phyloP scores from a whole-genome alignment of 2,797 vertebrate genomes.

The Bucorvus abyssinicus region DNA sequence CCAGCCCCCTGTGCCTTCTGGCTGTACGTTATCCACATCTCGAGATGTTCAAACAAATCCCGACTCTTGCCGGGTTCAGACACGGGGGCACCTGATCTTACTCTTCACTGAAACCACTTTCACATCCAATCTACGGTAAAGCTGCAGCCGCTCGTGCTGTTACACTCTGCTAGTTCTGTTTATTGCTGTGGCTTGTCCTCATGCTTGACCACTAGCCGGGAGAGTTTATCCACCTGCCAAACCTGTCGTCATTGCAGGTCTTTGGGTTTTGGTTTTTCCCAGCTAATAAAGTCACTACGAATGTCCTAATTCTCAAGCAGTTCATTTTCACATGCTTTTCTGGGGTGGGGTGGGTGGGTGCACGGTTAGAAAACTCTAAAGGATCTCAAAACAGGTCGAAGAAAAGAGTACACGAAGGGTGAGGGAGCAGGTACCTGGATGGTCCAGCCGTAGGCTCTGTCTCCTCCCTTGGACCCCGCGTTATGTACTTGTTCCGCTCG shows the following conservation, averaged over 20 bases:
- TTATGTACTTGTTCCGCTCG: neutral
- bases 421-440: fast-evolving
- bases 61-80: neutral
- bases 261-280: neutral
- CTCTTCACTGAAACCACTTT: neutral
- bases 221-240: neutral
- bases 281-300: neutral
- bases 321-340: neutral
- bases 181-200: neutral
- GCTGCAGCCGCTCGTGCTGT: neutral
- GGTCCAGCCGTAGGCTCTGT: neutral
- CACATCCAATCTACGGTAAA: neutral
- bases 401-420: neutral
- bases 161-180: neutral
- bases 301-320: neutral
- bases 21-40: neutral
- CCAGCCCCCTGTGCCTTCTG: neutral
- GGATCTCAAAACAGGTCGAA: neutral
- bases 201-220: neutral
- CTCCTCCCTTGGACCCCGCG: neutral
- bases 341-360: too few species aligned
- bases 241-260: fast-evolving
- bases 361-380: neutral
- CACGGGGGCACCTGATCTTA: neutral
- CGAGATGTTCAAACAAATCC: neutral